A percentile compares a stretch with the other conserved stretches of the same genome.
Conservation (phyloP, 2,888 invertebrate genomes). For the Drosophila emarginata region DNA sequence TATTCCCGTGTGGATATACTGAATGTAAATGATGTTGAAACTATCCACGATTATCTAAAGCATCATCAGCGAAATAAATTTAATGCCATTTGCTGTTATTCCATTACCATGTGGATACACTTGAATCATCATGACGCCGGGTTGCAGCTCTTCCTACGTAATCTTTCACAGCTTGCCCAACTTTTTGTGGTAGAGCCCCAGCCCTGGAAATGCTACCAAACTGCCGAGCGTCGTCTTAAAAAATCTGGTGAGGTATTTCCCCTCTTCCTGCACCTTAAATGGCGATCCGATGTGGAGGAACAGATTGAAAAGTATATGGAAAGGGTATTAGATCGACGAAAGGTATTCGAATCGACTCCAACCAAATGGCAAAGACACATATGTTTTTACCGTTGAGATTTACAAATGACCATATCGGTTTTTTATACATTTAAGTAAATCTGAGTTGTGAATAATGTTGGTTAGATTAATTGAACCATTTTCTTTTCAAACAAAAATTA, state of each 20-base stretch:
- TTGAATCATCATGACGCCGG: slow-evolving; percentile 91
- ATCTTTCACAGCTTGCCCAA: slow-evolving; percentile 83
- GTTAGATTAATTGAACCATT: background rate
- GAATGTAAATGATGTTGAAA: slow-evolving; percentile 78
- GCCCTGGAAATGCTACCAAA: slow-evolving; percentile 92
- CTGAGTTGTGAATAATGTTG: background rate
- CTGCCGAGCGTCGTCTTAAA: slow-evolving; percentile 88
- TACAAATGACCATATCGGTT: background rate
- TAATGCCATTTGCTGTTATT: slow-evolving; percentile 90
- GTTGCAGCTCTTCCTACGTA: slow-evolving; percentile 85
- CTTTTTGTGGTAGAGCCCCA: slow-evolving; percentile 91
- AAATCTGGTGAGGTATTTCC: slow-evolving; percentile 85
- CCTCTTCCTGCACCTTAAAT: slow-evolving; percentile 84
- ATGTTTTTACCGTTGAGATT: slow-evolving; percentile 84
- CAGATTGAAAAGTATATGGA: slow-evolving; percentile 85
- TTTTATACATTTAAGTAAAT: background rate
- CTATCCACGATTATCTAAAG: slow-evolving; percentile 83
- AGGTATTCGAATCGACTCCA: slow-evolving; percentile 84
- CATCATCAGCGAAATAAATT: slow-evolving; percentile 83
- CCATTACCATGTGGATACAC: slow-evolving; percentile 96
- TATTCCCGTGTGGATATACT: slow-evolving; percentile 87
- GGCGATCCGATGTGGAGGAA: slow-evolving; percentile 85
- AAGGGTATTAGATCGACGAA: slow-evolving; percentile 82
- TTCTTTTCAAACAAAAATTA: background rate
- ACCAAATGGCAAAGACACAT: slow-evolving; percentile 89